Evolutionary conservation across 2,888 invertebrate species (phyloP), one percentile per base, ranked within the genome.

Genomic region (Psococerastis gibbosa): DNA sequence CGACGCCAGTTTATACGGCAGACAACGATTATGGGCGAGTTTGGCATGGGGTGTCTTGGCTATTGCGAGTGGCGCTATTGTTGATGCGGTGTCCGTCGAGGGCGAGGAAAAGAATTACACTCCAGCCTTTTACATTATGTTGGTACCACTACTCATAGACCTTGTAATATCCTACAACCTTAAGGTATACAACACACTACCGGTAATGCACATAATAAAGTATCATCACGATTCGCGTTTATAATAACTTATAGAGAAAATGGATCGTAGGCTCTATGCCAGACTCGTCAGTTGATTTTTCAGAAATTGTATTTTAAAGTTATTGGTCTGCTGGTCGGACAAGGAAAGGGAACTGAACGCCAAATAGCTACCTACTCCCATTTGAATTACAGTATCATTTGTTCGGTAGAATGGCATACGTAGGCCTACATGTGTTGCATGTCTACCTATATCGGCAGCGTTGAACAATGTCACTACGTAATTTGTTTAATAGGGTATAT

Each of bases 1-100:
- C 3, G 69, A 73, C 43, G 71, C 75, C n/a, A 70, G 76, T 41
- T 66, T 72, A 20, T 92, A 85, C 59, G 92, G 92, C 0, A 73
- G 77, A 51, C 91, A 92, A 58, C 69, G 88, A 35, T 64, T 88
- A 47, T 92, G 81, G 75, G 89, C 91, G 0, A 80, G 89, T 0
- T 66, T 91, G 2, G 91, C 88, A 0, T 87, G 82, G 75, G 89
- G 88, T 15, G 60, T 78, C 42, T 73, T 84, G 53, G 77, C 82
- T 0, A 65, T 84, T 20, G 55, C 82, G 13, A 70, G 82, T 2
- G 89, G 88, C 1, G 65, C 73, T n/a, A 63, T 88, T 1, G 79
- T 87, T 13, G 88, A 88, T 56, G 54, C 66, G 18, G 69, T 77
- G 52, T 84, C 83, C 45, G 62, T 67, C 11, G 75, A 73, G 3